Conservation (phyloP, 2,113 vertebrate species). For the Tyrannus savana region DNA sequence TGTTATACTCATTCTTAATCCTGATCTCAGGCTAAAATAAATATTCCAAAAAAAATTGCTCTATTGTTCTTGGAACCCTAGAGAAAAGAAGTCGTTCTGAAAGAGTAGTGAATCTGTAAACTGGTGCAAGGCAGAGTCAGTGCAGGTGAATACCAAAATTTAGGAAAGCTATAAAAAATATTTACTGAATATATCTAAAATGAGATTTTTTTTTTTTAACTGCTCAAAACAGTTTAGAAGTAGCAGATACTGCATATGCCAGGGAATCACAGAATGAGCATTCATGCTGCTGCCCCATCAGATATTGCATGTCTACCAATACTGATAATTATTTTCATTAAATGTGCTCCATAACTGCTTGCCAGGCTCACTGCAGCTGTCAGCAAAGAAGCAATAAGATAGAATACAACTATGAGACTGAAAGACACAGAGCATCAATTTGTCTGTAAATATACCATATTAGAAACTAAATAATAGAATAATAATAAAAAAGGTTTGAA, state of each 20-base stretch:
- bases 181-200: not conserved
- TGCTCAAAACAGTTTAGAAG: not conserved
- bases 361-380: not conserved
- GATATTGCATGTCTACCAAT: not conserved
- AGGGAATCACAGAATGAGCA: not conserved
- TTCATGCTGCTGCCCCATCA: not conserved
- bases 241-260: not conserved
- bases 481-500: not conserved
- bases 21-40: not conserved
- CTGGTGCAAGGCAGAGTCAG: not conserved
- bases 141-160: not conserved
- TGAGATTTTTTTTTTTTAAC: accelerated
- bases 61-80: not conserved
- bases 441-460: not conserved
- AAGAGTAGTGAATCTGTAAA: not conserved
- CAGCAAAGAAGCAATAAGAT: not conserved
- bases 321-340: not conserved
- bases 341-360: not conserved
- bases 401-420: not conserved
- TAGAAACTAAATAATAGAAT: not conserved
- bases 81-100: not conserved
- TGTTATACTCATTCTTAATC: not conserved
- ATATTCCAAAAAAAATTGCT: not conserved
- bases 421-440: not conserved
- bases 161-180: not conserved